Conservation (phyloP, 2,113 vertebrate species). For the Siniperca chuatsi region DNA sequence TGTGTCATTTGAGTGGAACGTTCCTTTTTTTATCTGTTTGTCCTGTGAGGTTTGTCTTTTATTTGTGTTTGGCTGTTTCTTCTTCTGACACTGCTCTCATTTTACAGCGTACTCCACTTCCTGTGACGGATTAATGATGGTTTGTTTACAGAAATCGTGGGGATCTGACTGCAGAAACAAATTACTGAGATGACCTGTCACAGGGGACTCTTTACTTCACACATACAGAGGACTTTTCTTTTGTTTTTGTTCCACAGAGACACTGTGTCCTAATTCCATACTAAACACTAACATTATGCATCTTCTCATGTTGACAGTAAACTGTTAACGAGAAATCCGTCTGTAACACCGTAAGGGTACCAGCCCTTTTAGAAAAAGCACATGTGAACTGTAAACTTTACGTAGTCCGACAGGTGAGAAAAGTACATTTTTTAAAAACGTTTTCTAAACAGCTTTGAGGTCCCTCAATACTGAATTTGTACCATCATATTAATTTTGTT, state of each 20-base stretch:
- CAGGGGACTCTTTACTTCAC: neutral
- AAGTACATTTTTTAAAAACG: too few relatives aligned
- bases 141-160: neutral
- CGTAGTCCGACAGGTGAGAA: too few relatives aligned
- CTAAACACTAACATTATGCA: neutral
- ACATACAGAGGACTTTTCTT: neutral
- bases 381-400: too few relatives aligned
- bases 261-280: constrained; percentile 1
- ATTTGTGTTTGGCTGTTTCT: neutral
- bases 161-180: neutral
- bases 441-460: too few relatives aligned
- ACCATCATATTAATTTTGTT: neutral
- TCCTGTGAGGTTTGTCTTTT: constrained; percentile 4
- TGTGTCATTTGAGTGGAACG: constrained; percentile 28
- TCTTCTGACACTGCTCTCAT: neutral
- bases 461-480: neutral
- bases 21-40: neutral
- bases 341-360: too few relatives aligned
- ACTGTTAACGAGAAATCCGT: neutral
- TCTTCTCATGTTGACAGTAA: too few relatives aligned
- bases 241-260: constrained; percentile 1
- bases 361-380: too few relatives aligned
- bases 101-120: neutral
- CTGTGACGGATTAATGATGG: neutral
- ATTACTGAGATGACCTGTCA: neutral